Evolutionary conservation across 1,140 invertebrate genomes (phyloP), one percentile per base, ranked within the genome.

Genomic region (Lethocerus indicus): DNA sequence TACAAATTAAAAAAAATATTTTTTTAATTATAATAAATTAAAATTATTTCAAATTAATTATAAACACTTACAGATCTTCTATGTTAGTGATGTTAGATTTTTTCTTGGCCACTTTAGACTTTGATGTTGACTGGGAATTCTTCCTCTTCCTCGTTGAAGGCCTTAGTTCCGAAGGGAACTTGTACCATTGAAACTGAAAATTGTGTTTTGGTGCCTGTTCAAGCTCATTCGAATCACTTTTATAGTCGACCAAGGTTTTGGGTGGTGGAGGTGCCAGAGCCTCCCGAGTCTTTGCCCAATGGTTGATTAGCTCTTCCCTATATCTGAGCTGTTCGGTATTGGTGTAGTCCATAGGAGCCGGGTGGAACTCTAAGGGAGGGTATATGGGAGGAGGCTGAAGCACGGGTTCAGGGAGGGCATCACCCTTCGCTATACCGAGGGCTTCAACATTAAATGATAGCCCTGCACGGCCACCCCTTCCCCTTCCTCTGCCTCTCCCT

Each of bases 341-440:
- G n/a, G n/a, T 44, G 2, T 49, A 47, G 16, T 53, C 32, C 12
- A 59, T 59, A n/a, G 70, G 61, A 5, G 74, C 65, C 14, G 80
- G 74, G 56, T 76, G 76, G 51, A 71, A 72, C 13, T 74, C 67
- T 18, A 79, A 54, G 0, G 65, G 57, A 7, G 81, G 81, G 67
- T 75, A 87, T 25, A 76, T 64, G 32, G 74, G 72, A 7, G 81
- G 79, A 21, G 81, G 81, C 55, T 77, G 71, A 1, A 74, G 63
- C 16, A 74, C 69, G 29, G 75, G 69, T 2, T 70, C 67, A 20
- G 75, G 70, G 16, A 76, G 55, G 21, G 67, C 57, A 56, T 85
- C 81, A 47, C 71, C 73, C 48, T 69, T 67, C 1, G 66, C 61
- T 47, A 78, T 69, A 2, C 78, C 78, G n/a, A 76, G 52, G 50